Evolutionary conservation across 2,797 vertebrate genomes (phyloP).

Genomic region (Rhinella marina): DNA sequence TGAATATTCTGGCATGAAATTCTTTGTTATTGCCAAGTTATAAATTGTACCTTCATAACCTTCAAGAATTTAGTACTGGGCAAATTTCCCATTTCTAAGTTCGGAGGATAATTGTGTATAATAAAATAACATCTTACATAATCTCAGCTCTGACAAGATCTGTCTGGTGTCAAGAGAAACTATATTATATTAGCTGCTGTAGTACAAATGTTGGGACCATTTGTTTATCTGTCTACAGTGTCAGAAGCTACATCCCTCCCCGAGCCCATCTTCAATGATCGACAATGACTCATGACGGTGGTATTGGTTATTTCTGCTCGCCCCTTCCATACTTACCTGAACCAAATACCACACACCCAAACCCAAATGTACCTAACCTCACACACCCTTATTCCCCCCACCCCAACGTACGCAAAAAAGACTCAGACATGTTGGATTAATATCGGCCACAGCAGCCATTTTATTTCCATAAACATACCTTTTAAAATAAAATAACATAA

Average conservation of each 20-base stretch:
- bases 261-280: not conserved
- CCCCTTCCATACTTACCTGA: too few species aligned
- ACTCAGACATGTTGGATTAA: too few species aligned
- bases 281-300: not conserved
- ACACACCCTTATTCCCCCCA: too few species aligned
- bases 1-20: not conserved
- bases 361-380: too few species aligned
- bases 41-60: slow-evolving; percentile 23
- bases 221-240: not conserved
- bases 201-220: not conserved
- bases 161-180: not conserved
- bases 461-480: too few species aligned
- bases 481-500: too few species aligned
- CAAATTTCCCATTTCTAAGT: not conserved
- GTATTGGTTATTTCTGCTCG: too few species aligned
- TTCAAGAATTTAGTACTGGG: not conserved
- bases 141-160: not conserved
- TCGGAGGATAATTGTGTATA: slow-evolving; percentile 10
- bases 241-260: not conserved
- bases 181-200: not conserved
- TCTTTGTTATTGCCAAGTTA: not conserved
- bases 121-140: slow-evolving; percentile 34
- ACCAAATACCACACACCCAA: too few species aligned
- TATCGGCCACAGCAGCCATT: too few species aligned
- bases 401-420: too few species aligned